Evolutionary conservation across 2,888 invertebrate genomes (phyloP).

Genomic region (Parascotia fuliginaria): DNA sequence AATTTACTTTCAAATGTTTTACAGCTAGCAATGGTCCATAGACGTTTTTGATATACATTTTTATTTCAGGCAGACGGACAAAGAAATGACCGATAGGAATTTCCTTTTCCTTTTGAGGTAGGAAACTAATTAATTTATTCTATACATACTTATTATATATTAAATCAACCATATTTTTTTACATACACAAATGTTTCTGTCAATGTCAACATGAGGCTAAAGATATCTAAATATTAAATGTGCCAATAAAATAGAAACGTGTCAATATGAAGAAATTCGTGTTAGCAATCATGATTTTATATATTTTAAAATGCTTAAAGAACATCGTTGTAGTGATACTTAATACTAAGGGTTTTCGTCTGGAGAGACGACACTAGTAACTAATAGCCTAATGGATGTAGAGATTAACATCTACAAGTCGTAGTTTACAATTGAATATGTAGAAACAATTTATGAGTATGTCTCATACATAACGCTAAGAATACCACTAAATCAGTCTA

Average conservation of each 20-base stretch:
- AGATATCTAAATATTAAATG: constrained; percentile 67
- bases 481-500: constrained; percentile 83
- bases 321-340: constrained; percentile 76
- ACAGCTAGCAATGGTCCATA: constrained; percentile 42
- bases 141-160: constrained; percentile 39
- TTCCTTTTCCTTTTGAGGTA: too few species aligned
- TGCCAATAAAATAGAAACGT: constrained; percentile 79
- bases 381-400: constrained; percentile 50
- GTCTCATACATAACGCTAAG: constrained; percentile 67
- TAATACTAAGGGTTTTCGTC: constrained; percentile 54
- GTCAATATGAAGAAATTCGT: constrained; percentile 66
- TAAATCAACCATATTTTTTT: constrained; percentile 33
- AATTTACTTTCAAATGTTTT: too few species aligned
- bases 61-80: too few species aligned
- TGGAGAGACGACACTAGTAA: constrained; percentile 50
- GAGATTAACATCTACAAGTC: constrained; percentile 55
- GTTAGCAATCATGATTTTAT: constrained; percentile 44
- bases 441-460: constrained; percentile 58
- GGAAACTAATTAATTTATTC: too few species aligned
- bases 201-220: constrained; percentile 65
- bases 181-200: constrained; percentile 49
- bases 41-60: too few species aligned
- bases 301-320: constrained; percentile 67
- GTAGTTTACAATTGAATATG: constrained; percentile 64
- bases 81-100: too few species aligned